Base-by-base conservation (phyloP, 2,797 vertebrate species). In the Melanotaenia maccullochi region DNA sequence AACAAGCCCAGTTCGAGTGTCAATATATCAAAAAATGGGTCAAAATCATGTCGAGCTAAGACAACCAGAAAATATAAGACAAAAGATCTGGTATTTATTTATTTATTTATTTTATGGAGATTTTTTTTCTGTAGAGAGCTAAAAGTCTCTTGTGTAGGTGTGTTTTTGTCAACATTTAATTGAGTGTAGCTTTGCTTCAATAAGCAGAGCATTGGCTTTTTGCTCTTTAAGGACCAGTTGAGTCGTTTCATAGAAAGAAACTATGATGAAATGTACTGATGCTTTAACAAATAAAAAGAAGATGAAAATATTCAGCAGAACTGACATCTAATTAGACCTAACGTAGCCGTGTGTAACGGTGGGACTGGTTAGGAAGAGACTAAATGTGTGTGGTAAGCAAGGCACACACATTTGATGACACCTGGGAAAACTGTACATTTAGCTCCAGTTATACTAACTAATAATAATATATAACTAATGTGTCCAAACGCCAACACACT, bases 121-220 rank as follows among this genome's bases (percentile, higher is more conserved):
- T 24, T 33, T 70, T 57, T 42, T 61, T n/a, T 13, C 59, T 55
- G n/a, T 44, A 52, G 49, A 13, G n/a, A 55, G 59, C 35, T 55
- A 38, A 32, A 42, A 42, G n/a, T 62, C 14, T 18, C 30, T 24
- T 14, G 36, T 20, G 38, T 22, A 32, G 36, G 14, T 25, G 14
- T 11, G 16, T 38, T 8, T 52, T 68, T 60, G 22, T 14, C 32
- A n/a, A 12, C 22, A 30, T 9, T 16, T 16, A 12, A 22, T 52
- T 24, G n/a, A 36, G n/a, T 9, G 18, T 14, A 25, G 62, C 7
- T 13, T 35, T 49, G 28, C 20, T 36, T 32, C 5, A 16, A 36
- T 36, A 35, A 18, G 3, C 16, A 7, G 8, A 61, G 24, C 8
- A 61, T 7, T 9, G 25, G 13, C 18, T 22, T 24, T 66, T 40